Percentiles rank a stretch among this genome's conserved stretches.
These are phyloP conservation scores for Ibycter americanus DNA, from an alignment of 2,797 vertebrate genomes.

Conservation along the genomic window DNA sequence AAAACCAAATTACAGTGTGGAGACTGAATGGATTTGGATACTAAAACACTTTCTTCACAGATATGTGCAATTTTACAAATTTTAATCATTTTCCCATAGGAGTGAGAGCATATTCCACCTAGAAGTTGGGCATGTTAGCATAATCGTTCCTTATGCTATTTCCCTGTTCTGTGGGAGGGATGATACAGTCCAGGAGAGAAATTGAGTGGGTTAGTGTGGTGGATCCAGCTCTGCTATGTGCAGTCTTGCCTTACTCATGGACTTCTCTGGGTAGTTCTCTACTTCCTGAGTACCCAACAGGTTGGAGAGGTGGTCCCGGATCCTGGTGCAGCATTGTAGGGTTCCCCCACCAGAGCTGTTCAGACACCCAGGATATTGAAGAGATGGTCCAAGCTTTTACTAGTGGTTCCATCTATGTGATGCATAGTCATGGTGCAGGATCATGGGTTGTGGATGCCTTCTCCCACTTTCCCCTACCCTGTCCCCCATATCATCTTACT, in stretches of 20 bases:
- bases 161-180: neutral
- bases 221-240: neutral
- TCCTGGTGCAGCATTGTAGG: neutral
- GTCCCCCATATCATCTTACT: fast-evolving
- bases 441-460: neutral
- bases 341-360: neutral
- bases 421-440: neutral
- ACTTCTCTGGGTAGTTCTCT: neutral
- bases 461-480: fast-evolving
- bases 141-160: neutral
- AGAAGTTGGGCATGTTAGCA: neutral
- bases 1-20: neutral
- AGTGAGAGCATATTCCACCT: neutral
- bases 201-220: neutral
- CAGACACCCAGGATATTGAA: fast-evolving
- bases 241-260: neutral
- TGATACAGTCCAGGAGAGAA: neutral
- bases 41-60: neutral
- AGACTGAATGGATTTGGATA: neutral
- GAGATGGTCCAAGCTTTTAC: neutral
- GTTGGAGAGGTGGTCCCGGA: neutral
- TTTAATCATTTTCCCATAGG: neutral
- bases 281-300: neutral
- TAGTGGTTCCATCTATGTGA: neutral
- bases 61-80: neutral